A percentile compares a stretch with the other conserved stretches of the same genome.
These are phyloP conservation scores for Eulacestoma nigropectus DNA, from an alignment of 2,113 vertebrate species.

Conservation along the genomic window DNA sequence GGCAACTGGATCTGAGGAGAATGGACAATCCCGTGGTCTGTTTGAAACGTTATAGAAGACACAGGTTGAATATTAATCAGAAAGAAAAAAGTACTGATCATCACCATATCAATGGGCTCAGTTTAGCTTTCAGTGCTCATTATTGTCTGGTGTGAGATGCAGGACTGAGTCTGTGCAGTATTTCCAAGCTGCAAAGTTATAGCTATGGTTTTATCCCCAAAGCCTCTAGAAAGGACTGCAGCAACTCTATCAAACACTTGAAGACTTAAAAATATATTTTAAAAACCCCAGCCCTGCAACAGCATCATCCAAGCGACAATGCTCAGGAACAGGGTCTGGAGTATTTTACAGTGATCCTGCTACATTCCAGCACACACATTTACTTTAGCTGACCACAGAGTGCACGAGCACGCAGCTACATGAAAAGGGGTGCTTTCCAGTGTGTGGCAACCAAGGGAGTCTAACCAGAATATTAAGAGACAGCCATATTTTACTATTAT, in stretches of 20 bases:
- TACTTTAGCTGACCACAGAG: background rate
- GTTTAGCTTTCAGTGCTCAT: slow-evolving; percentile 48
- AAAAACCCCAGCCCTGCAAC: background rate
- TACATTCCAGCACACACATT: background rate
- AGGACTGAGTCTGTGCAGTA: background rate
- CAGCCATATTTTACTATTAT: background rate
- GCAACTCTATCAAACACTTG: background rate
- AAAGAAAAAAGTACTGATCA: slow-evolving; percentile 56
- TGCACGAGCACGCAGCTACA: background rate
- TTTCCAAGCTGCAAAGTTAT: slow-evolving; percentile 26
- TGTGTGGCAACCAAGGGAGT: background rate
- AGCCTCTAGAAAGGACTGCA: background rate
- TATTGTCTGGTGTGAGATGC: slow-evolving; percentile 15
- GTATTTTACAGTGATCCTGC: background rate
- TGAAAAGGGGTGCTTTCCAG: background rate
- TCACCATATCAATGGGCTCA: slow-evolving; percentile 66
- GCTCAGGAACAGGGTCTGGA: background rate
- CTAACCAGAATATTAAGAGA: background rate
- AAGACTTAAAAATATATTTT: background rate
- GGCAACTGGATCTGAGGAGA: slow-evolving; percentile 46
- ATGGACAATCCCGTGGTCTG: slow-evolving; percentile 51
- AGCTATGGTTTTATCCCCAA: background rate
- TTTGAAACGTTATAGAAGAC: slow-evolving; percentile 43
- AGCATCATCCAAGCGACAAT: background rate
- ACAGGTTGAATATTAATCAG: slow-evolving; percentile 62